Base-by-base conservation (phyloP, 2,888 invertebrate genomes). In the Epirrhoe alternata region DNA sequence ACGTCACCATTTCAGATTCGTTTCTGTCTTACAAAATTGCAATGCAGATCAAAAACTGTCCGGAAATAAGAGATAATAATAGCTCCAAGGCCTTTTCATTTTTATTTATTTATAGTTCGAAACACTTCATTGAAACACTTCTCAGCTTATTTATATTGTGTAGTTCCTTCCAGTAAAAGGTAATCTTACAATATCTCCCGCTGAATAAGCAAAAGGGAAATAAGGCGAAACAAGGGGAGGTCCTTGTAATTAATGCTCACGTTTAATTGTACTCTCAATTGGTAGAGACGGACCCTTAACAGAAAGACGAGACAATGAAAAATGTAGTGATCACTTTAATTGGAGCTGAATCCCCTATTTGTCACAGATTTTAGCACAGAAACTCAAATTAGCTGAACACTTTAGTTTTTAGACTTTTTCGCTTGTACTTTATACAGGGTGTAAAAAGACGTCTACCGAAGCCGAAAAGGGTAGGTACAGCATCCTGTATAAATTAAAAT, bases 121-220 rank as follows among this genome's bases (percentile, higher is more conserved):
- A n/a, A n/a, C n/a, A n/a, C n/a, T n/a, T n/a, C n/a, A n/a, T n/a
- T n/a, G n/a, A n/a, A n/a, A n/a, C n/a, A n/a, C n/a, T n/a, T n/a
- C n/a, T n/a, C n/a, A n/a, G n/a, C n/a, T n/a, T n/a, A n/a, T n/a
- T n/a, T n/a, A n/a, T n/a, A n/a, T n/a, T n/a, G n/a, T n/a, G n/a
- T n/a, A n/a, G 75, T 10, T 82, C 66, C 76, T 74, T 88, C 87
- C 67, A 87, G 85, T 50, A 53, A 59, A 58, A 57, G 67, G 54
- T 54, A 71, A 65, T 74, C 68, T 65, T 65, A 72, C 74, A 76
- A 80, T 78, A 77, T 77, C 81, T 82, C 82, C 78, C 82, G 87
- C 89, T 88, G 90, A 90, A 89, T 90, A 91, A 92, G 92, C 90
- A 88, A 91, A 88, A 88, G 87, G 86, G 88, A 90, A 92, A 91